Conservation (phyloP, 2,113 vertebrate species). For the Herpetotheres cachinnans region DNA sequence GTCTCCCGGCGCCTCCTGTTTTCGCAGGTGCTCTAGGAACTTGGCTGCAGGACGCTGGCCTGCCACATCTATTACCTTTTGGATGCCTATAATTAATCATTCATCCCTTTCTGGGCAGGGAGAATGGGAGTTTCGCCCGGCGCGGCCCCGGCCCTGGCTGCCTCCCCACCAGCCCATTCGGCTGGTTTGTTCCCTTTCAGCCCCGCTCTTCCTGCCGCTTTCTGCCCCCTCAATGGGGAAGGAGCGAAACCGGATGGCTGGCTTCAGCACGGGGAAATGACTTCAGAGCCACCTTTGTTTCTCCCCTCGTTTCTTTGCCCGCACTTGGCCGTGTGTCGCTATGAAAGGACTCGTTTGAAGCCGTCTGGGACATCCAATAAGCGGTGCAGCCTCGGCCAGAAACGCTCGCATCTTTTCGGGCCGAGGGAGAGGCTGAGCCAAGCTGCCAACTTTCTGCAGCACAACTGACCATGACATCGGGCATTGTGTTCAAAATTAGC, state of each 20-base stretch:
- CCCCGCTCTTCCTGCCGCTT: constrained; percentile 86
- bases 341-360: constrained; percentile 71
- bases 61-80: constrained; percentile 75
- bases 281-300: constrained; percentile 85
- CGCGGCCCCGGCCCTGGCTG: constrained; percentile 52
- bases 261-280: constrained; percentile 83
- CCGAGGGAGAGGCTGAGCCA: constrained; percentile 46
- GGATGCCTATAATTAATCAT: constrained; percentile 78
- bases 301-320: constrained; percentile 59
- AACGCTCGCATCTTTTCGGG: constrained; percentile 64
- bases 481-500: constrained; percentile 73
- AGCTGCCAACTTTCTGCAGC: constrained; percentile 69
- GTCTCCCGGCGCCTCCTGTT: constrained; percentile 58
- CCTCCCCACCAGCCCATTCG: constrained; percentile 80
- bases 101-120: constrained; percentile 74
- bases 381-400: constrained; percentile 57
- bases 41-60: constrained; percentile 61
- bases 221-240: constrained; percentile 86
- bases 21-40: constrained; percentile 77
- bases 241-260: constrained; percentile 85
- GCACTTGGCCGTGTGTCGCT: constrained; percentile 84
- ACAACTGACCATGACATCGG: constrained; percentile 65
- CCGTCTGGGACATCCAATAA: constrained; percentile 65
- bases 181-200: constrained; percentile 84
- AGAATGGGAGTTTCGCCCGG: constrained; percentile 74